Base-by-base conservation (phyloP, 2,888 invertebrate species). In the Napeogenes sylphis region DNA sequence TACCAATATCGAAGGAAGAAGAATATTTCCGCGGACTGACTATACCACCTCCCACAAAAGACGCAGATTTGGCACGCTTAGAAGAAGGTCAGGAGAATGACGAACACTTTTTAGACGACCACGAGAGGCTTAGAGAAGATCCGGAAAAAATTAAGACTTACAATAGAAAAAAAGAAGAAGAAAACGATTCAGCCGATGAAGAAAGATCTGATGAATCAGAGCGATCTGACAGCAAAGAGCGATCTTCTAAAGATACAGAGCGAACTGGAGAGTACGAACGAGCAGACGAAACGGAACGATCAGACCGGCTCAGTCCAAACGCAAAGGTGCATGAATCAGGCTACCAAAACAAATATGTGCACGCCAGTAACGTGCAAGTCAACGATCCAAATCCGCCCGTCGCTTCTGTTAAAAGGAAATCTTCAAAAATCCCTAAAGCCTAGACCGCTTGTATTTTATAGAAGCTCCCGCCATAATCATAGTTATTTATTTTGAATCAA, bases 1-100 rank as follows among this genome's bases (percentile, higher is more conserved):
- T 80, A 3, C 84, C 85, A 0, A 72, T 84, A 42, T 89, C 90
- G 0, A 75, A 84, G 14, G 87, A 90, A 68, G 90, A 91, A 66
- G 73, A 83, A 60, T 79, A 75, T 65, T 87, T 75, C 69, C 74
- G 76, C 65, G 71, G 74, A 2, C 70, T 87, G 38, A 84, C 81
- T 0, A 70, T 85, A 4, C 87, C 91, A 0, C 73, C 84, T 2
- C 90, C 90, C 1, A 87, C 90, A 0, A 69, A 73, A 45, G 83
- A 89, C 67, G 73, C 81, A 0, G 87, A 88, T 54, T 70, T 84
- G 3, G 85, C 79, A 4, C 75, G 87, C 3, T 73, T 84, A 54
- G 84, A 89, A 62, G 66, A 73, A 54, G 74, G 68, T 12, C 72
- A 80, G 0, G 66, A 63, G 2, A 70, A 74, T 2, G 63, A 73